Percentiles rank a stretch among this genome's conserved stretches.
These are phyloP conservation scores for Sebastes steindachneri DNA, from an alignment of 2,797 vertebrate species.

Conservation along the genomic window DNA sequence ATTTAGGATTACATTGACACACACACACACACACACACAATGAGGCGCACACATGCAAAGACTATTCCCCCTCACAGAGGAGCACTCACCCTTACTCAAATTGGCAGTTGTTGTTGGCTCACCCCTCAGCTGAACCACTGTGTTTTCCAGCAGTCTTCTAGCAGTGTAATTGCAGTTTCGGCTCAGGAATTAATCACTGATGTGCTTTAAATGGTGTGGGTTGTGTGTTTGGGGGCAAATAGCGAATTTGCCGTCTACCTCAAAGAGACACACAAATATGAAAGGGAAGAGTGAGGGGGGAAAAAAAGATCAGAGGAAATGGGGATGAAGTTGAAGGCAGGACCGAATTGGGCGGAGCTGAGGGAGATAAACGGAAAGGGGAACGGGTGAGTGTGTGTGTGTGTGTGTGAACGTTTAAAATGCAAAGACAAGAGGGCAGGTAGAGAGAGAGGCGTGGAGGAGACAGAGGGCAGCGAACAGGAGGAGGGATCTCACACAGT, in stretches of 20 bases:
- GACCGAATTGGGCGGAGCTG: conserved; percentile 5
- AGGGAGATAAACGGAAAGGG: conserved; percentile 4
- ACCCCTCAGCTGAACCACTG: conserved; percentile 55
- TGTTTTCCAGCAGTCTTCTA: conserved; percentile 65
- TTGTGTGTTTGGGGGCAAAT: conserved; percentile 35
- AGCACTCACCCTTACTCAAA: conserved; percentile 61
- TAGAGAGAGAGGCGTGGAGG: conserved; percentile 8
- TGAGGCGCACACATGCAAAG: conserved; percentile 17
- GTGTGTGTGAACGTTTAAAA: conserved; percentile 6
- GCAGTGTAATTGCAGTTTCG: conserved; percentile 69
- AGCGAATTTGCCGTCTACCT: conserved; percentile 45
- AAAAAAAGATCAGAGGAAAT: conserved; percentile 41
- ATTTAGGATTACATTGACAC: conserved; percentile 70
- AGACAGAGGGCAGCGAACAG: conserved; percentile 55
- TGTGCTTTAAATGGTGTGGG: conserved; percentile 61
- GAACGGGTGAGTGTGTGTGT: not conserved
- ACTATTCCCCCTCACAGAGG: conserved; percentile 18
- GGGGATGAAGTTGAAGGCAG: conserved; percentile 33
- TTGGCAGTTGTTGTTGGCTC: conserved; percentile 75
- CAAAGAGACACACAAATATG: conserved; percentile 29
- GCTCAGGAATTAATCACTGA: conserved; percentile 68
- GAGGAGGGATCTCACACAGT: conserved; percentile 43
- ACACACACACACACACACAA: conserved; percentile 7
- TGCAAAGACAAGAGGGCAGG: conserved; percentile 15
- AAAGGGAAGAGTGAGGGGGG: conserved; percentile 2